These are phyloP conservation scores for Hartigia nigra DNA, from an alignment of 2,888 invertebrate genomes.

Conservation along the genomic window DNA sequence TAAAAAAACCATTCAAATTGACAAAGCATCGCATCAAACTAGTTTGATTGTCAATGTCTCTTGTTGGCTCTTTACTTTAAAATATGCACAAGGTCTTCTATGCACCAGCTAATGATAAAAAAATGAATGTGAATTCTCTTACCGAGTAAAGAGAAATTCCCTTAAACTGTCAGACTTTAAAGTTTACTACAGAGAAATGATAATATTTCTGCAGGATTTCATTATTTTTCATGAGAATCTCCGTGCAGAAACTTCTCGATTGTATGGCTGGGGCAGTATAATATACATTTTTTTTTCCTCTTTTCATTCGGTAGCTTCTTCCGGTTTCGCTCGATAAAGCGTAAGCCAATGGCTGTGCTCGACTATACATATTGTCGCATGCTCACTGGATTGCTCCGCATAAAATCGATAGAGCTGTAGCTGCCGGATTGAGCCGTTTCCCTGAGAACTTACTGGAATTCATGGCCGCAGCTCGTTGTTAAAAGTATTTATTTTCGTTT, in stretches of 20 bases:
- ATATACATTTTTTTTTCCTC: neutral
- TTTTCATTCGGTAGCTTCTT: constrained; percentile 1
- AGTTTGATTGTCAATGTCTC: neutral
- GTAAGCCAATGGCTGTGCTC: constrained; percentile 4
- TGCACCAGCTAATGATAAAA: neutral
- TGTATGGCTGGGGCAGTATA: neutral
- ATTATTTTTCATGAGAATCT: neutral
- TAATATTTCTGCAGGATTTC: neutral
- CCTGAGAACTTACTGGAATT: neutral
- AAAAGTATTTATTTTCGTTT: neutral
- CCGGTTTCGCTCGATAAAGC: constrained; percentile 8
- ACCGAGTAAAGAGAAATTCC: neutral
- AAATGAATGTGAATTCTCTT: neutral
- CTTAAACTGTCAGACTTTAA: neutral
- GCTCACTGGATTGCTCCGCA: constrained; percentile 3
- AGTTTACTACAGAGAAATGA: neutral
- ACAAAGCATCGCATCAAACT: neutral
- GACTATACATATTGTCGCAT: constrained; percentile 3
- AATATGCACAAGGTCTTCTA: neutral
- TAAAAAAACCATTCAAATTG: neutral
- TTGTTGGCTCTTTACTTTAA: neutral
- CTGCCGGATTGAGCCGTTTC: neutral
- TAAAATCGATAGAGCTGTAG: constrained; percentile 7
- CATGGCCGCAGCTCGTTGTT: neutral
- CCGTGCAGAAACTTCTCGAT: neutral